Base-by-base conservation (phyloP, 2,113 vertebrate species). In the Megaptera novaeangliae region DNA sequence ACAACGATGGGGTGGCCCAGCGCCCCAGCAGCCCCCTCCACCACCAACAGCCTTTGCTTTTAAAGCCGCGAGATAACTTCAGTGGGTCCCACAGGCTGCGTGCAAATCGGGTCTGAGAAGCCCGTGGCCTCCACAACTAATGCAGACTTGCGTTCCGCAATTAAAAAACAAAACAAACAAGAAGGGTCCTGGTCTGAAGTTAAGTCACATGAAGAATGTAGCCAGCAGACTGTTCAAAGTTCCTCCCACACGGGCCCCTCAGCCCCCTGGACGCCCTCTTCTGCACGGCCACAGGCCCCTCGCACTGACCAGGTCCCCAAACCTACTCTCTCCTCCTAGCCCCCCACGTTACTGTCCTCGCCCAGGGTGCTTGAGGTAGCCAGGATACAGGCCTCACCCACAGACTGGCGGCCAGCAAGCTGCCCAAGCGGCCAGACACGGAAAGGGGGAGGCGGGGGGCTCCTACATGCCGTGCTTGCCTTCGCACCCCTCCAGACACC, bases 221-320 rank as follows among this genome's bases (percentile, higher is more conserved):
- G 39, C 49, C 6, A 0, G 8, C 44, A 7, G 5, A 21, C 68
- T 21, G 3, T 21, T 49, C 61, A 49, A 36, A 99, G 99, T 98
- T 99, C 99, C 98, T 99, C 99, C 36, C 99, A 99, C 98, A 99
- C 99, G 0, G 99, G 99, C 0, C 99, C 99, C 0, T 99, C 99
- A 27, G 99, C 98, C 99, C 99, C 59, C 36, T n/a, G 17, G 88
- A 25, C 5, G 27, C 57, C 27, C n/a, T 31, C 46, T 55, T 41
- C 36, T 27, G 25, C 44, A 55, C 0, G 5, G 27, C n/a, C 86
- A 27, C n/a, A 14, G 34, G 20, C 23, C 29, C 52, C 25, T 90
- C 49, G 39, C 34, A 34, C 17, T 52, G 39, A 27, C 49, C 25
- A 11, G 61, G 7, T 72, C 21, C 46, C 59, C 49, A 34, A 4